Conservation (phyloP, 2,113 vertebrate species). For the Lethenteron camtschaticum region DNA sequence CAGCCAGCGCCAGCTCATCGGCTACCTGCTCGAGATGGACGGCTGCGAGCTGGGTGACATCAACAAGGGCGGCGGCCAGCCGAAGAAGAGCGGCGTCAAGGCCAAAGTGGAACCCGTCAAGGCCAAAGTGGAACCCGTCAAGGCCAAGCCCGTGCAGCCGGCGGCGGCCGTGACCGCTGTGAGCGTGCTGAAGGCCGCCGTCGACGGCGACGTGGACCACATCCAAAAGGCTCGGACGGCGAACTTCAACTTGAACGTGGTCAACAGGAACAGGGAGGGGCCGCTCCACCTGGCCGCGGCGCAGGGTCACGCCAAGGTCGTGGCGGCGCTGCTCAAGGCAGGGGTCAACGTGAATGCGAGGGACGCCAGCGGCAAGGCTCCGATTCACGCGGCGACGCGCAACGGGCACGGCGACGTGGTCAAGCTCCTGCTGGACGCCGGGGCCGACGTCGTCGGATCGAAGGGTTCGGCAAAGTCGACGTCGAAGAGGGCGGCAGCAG, state of each 20-base stretch:
- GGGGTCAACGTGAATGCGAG: slow-evolving; percentile 23
- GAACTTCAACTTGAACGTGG: slow-evolving; percentile 14
- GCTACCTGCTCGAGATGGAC: slow-evolving; percentile 38
- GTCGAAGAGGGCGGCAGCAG: no score
- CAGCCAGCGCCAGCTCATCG: slow-evolving; percentile 32
- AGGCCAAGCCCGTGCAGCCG: not conserved
- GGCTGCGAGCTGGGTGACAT: slow-evolving; percentile 12
- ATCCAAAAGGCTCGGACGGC: slow-evolving; percentile 18
- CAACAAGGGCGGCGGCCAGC: not conserved
- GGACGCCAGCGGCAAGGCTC: slow-evolving; percentile 23
- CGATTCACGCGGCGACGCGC: slow-evolving; percentile 31
- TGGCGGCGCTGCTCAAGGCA: slow-evolving; percentile 24
- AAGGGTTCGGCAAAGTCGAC: no score
- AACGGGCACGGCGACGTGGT: slow-evolving; percentile 18
- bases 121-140: not conserved
- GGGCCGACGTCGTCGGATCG: slow-evolving; percentile 18
- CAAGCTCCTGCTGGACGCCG: slow-evolving; percentile 16
- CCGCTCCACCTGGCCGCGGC: slow-evolving; percentile 30
- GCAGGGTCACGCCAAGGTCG: slow-evolving; percentile 16
- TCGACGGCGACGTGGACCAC: slow-evolving; percentile 17
- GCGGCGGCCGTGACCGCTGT: slow-evolving; percentile 1
- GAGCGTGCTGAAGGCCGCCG: slow-evolving; percentile 15
- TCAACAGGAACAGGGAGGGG: slow-evolving; percentile 19
- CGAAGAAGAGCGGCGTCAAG: not conserved
- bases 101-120: not conserved